These are phyloP conservation scores for Rhorus exstirpatorius DNA, from an alignment of 2,888 invertebrate species.

Conservation along the genomic window DNA sequence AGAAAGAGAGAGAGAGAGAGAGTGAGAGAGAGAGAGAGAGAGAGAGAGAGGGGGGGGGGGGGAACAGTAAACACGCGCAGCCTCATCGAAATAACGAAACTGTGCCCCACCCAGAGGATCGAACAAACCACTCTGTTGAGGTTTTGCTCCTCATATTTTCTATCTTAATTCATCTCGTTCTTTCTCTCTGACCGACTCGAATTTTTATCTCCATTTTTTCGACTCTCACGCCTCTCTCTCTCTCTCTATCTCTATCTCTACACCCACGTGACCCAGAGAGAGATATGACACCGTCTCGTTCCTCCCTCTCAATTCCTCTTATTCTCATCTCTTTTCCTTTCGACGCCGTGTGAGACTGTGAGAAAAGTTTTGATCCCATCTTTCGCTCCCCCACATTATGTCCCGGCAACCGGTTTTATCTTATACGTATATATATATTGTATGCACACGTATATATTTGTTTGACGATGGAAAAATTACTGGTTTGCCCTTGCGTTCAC, in stretches of 20 bases:
- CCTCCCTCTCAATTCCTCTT: conserved; percentile 22
- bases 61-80: conserved; percentile 62
- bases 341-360: conserved; percentile 46
- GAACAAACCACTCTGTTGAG: conserved; percentile 34
- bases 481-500: background rate
- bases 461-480: conserved; percentile 37
- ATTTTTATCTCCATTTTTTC: conserved; percentile 53
- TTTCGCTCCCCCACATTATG: conserved; percentile 25
- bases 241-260: conserved; percentile 23
- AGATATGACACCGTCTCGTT: conserved; percentile 48
- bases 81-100: conserved; percentile 72
- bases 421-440: background rate
- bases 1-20: background rate
- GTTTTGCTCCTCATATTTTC: conserved; percentile 35
- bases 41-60: too few species aligned
- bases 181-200: conserved; percentile 10
- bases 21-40: too few species aligned
- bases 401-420: conserved; percentile 45
- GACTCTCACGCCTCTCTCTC: conserved; percentile 55
- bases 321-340: conserved; percentile 22
- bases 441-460: too few species aligned
- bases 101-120: conserved; percentile 61
- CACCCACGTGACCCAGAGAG: conserved; percentile 68
- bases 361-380: conserved; percentile 50
- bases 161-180: conserved; percentile 46